These are phyloP conservation scores for Phaonia tiefii DNA, from an alignment of 2,888 invertebrate genomes.

Conservation along the genomic window DNA sequence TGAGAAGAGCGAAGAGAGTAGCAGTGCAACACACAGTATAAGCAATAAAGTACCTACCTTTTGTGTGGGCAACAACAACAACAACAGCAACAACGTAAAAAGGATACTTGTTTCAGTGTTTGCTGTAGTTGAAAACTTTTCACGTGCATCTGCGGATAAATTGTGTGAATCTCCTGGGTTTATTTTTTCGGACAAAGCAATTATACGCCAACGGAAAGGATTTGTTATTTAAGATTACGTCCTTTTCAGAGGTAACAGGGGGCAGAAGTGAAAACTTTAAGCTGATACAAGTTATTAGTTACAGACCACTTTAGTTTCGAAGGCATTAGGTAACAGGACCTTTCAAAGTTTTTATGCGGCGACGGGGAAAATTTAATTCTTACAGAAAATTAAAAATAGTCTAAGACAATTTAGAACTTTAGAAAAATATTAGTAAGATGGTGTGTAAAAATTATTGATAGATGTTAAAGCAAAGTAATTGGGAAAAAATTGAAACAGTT, in stretches of 20 bases:
- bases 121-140: constrained; percentile 17
- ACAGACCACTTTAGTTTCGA: neutral
- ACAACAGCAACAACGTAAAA: too few relatives aligned
- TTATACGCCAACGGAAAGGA: constrained; percentile 12
- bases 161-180: neutral
- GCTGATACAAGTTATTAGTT: neutral
- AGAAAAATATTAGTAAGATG: too few relatives aligned
- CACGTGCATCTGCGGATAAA: constrained; percentile 31
- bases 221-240: constrained; percentile 9
- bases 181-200: constrained; percentile 28
- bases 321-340: neutral
- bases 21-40: too few relatives aligned
- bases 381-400: too few relatives aligned
- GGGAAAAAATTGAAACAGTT: too few relatives aligned
- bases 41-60: too few relatives aligned
- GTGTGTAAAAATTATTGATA: too few relatives aligned
- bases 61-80: too few relatives aligned
- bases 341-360: neutral
- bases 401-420: too few relatives aligned
- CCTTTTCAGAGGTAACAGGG: neutral
- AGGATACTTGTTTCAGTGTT: neutral
- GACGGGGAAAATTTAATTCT: too few relatives aligned
- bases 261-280: constrained; percentile 10
- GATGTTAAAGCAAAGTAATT: too few relatives aligned
- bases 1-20: neutral